These are phyloP conservation scores for Taenaris catops DNA, from an alignment of 2,888 invertebrate species.

Conservation along the genomic window DNA sequence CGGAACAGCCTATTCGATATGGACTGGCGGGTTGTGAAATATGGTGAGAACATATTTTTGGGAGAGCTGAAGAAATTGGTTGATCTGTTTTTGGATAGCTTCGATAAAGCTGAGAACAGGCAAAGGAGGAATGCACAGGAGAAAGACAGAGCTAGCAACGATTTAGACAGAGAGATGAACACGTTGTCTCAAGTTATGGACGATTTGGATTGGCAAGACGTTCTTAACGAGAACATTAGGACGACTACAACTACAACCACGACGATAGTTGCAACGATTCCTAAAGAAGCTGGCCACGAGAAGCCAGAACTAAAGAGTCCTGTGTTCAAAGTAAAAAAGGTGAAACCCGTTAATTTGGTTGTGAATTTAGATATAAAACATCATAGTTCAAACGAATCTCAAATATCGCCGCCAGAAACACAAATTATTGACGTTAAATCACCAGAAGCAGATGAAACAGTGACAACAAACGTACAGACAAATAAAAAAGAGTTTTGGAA, in stretches of 20 bases:
- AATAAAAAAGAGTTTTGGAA: conserved; percentile 52
- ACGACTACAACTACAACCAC: conserved; percentile 38
- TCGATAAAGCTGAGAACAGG: conserved; percentile 44
- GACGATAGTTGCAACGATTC: conserved; percentile 20
- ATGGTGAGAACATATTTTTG: conserved; percentile 68
- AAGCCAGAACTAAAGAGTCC: conserved; percentile 47
- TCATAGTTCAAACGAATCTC: conserved; percentile 25
- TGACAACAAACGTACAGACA: conserved; percentile 11
- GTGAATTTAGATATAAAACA: conserved; percentile 40
- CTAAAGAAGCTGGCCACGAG: conserved; percentile 36
- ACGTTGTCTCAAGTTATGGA: conserved; percentile 64
- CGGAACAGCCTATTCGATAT: conserved; percentile 63
- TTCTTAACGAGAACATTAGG: conserved; percentile 32
- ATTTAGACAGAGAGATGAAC: conserved; percentile 68
- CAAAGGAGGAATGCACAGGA: conserved; percentile 43
- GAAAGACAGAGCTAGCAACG: conserved; percentile 48
- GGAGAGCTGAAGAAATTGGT: conserved; percentile 64
- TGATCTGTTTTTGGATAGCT: conserved; percentile 48
- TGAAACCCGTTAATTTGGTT: conserved; percentile 48
- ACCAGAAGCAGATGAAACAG: conserved; percentile 9
- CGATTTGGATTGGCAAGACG: conserved; percentile 52
- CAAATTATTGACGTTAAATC: conserved; percentile 6
- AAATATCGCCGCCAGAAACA: conserved; percentile 13
- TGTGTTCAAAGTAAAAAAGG: conserved; percentile 57
- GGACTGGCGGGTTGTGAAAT: conserved; percentile 72